phyloP scores from a whole-genome alignment of 2,797 vertebrate species.

The Discoglossus pictus region DNA sequence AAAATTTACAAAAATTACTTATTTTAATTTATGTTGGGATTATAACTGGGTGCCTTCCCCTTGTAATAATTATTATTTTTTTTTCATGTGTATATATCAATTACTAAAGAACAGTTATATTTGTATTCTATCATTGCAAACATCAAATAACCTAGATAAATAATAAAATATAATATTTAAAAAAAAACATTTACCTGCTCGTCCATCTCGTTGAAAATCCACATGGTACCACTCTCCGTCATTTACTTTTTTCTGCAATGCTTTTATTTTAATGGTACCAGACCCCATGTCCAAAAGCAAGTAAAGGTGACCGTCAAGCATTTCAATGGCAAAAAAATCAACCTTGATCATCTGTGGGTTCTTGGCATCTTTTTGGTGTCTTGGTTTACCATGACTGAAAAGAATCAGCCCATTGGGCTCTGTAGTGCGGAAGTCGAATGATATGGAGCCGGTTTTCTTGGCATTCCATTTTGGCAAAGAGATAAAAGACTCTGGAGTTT shows the following conservation, averaged over 20 bases:
- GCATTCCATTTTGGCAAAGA: slow-evolving; percentile 96
- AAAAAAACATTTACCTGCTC: slow-evolving; percentile 79
- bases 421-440: slow-evolving; percentile 97
- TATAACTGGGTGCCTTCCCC: too few species aligned
- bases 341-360: slow-evolving; percentile 89
- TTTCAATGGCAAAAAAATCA: slow-evolving; percentile 97
- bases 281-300: slow-evolving; percentile 96
- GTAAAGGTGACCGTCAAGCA: slow-evolving; percentile 96
- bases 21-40: too few species aligned
- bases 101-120: too few species aligned
- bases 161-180: not conserved
- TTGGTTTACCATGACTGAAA: slow-evolving; percentile 94
- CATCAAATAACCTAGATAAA: not conserved
- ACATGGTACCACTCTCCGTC: slow-evolving; percentile 99
- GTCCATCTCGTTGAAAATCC: slow-evolving; percentile 94
- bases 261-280: slow-evolving; percentile 93
- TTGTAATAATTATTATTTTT: too few species aligned
- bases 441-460: slow-evolving; percentile 97
- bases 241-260: slow-evolving; percentile 95
- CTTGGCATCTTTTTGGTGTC: slow-evolving; percentile 91
- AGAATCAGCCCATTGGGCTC: slow-evolving; percentile 96
- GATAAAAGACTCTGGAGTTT: slow-evolving; percentile 94
- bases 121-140: too few species aligned
- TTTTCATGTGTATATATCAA: too few species aligned
- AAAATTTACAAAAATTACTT: too few species aligned